Conservation (phyloP, 2,113 vertebrate genomes). For the Tichodroma muraria region DNA sequence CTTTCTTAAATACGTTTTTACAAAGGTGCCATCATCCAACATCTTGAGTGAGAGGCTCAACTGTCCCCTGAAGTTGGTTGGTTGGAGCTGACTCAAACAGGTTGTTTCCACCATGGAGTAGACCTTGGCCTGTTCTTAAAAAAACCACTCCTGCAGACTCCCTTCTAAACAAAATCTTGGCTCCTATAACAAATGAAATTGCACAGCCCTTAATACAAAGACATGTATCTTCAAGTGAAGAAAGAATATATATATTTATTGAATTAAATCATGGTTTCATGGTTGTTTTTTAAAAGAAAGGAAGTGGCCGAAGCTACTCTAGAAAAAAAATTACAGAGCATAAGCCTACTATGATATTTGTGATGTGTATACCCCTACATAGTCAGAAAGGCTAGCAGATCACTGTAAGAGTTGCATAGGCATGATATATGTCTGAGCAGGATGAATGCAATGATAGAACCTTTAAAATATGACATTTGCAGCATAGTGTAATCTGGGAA, state of each 20-base stretch:
- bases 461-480: neutral
- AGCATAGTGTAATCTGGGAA: neutral
- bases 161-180: neutral
- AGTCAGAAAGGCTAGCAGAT: neutral
- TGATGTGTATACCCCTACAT: neutral
- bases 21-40: neutral
- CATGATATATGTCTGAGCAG: neutral
- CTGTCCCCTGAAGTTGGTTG: neutral
- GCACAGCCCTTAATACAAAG: neutral
- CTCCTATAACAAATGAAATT: neutral
- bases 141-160: neutral
- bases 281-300: neutral
- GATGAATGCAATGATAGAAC: neutral
- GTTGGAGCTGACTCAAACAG: fast-evolving
- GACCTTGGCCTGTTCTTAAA: neutral
- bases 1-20: neutral
- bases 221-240: neutral
- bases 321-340: neutral
- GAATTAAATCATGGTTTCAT: neutral
- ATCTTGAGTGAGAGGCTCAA: neutral
- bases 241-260: no score
- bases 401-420: neutral
- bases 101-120: fast-evolving
- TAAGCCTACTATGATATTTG: neutral
- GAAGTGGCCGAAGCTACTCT: neutral